Conservation (phyloP, 2,888 invertebrate genomes). For the Amphipoea lucens region DNA sequence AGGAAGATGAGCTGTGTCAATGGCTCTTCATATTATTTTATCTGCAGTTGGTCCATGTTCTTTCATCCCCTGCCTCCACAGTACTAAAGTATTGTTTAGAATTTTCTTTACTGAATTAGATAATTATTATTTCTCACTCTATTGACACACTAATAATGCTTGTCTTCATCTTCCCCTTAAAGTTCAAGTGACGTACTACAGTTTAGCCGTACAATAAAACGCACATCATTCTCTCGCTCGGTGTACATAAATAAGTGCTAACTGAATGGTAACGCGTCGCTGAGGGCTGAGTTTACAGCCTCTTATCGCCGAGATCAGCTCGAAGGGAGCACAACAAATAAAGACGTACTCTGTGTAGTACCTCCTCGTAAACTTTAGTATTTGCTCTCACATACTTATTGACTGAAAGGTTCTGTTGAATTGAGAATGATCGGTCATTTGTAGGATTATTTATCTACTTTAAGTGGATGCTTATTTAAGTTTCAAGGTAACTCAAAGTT, state of each 20-base stretch:
- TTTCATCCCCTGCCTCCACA: background rate
- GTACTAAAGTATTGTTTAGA: background rate
- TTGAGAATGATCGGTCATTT: constrained; percentile 25
- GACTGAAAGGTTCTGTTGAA: background rate
- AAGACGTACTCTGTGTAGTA: constrained; percentile 5
- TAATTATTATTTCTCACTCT: background rate
- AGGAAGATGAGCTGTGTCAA: background rate
- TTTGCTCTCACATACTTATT: background rate
- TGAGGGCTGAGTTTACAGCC: constrained; percentile 22
- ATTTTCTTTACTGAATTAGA: background rate
- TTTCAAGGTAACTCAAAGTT: background rate
- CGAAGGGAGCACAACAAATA: constrained; percentile 39
- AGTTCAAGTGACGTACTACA: background rate
- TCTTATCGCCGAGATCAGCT: constrained; percentile 45
- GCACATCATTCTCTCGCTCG: background rate
- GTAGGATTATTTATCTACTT: background rate
- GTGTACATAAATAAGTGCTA: constrained; percentile 40
- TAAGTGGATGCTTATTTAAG: too few relatives aligned
- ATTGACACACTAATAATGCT: background rate
- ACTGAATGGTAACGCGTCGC: constrained; percentile 20
- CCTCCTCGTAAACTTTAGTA: constrained; percentile 36
- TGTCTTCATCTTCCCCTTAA: background rate
- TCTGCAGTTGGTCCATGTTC: background rate
- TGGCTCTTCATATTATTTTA: background rate
- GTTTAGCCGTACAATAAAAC: constrained; percentile 40